Percentiles rank a stretch among this genome's conserved stretches.
These are phyloP conservation scores for Epinotia brunnichana DNA, from an alignment of 2,888 invertebrate genomes.

Conservation along the genomic window DNA sequence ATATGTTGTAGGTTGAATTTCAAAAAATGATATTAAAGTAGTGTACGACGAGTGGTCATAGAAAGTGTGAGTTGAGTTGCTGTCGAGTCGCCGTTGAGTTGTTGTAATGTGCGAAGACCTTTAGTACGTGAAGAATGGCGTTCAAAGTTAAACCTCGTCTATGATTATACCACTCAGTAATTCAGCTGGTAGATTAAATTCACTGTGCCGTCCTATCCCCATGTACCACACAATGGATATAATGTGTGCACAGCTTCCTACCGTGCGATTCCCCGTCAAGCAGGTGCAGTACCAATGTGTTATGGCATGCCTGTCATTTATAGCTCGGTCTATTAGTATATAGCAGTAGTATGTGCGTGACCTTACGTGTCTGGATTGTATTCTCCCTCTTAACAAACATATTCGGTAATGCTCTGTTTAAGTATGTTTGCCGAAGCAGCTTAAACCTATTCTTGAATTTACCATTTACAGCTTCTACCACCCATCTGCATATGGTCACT, in stretches of 20 bases:
- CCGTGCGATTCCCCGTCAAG: not conserved
- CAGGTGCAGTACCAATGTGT: not conserved
- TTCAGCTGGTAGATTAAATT: not conserved
- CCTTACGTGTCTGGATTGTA: no score
- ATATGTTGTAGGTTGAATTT: no score
- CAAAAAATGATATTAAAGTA: no score
- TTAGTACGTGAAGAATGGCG: no score
- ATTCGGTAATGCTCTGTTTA: slow-evolving; percentile 2
- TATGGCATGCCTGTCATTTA: not conserved
- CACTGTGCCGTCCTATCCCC: not conserved
- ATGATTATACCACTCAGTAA: not conserved
- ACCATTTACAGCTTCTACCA: slow-evolving; percentile 18
- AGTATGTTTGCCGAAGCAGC: slow-evolving; percentile 12
- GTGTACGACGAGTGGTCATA: no score
- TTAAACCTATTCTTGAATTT: slow-evolving; percentile 11
- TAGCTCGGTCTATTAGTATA: no score
- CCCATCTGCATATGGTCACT: slow-evolving; percentile 17
- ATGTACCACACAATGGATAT: not conserved
- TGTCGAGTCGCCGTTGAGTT: no score
- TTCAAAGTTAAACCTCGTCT: not conserved
- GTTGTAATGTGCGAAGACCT: no score
- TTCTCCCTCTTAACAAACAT: not conserved
- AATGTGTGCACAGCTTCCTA: not conserved
- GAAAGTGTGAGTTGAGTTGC: no score
- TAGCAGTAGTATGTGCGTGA: no score